These are phyloP conservation scores for Ormia ochracea DNA, from an alignment of 2,888 invertebrate genomes.

Conservation along the genomic window DNA sequence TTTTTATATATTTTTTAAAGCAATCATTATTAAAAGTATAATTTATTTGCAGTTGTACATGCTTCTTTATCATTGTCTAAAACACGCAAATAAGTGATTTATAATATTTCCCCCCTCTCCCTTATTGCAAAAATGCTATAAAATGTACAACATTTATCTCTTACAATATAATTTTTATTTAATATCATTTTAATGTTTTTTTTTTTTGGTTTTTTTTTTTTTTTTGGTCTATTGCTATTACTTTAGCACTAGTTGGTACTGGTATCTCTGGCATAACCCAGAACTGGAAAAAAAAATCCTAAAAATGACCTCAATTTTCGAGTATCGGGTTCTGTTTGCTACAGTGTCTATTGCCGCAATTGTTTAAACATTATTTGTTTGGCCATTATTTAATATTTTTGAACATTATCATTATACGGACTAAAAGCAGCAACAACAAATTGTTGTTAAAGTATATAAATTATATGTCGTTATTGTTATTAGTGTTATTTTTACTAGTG, in stretches of 20 bases:
- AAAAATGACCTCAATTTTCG: slow-evolving; percentile 60
- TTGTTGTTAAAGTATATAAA: slow-evolving; percentile 34
- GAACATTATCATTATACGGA: slow-evolving; percentile 54
- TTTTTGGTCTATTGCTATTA: background rate
- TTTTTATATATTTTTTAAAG: background rate
- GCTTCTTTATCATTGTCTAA: slow-evolving; percentile 58
- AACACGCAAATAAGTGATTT: slow-evolving; percentile 63
- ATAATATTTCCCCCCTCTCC: slow-evolving; percentile 27
- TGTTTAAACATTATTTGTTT: slow-evolving; percentile 44
- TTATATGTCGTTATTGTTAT: slow-evolving; percentile 19
- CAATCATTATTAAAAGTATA: slow-evolving; percentile 33
- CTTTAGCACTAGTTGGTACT: background rate
- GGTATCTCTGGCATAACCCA: background rate
- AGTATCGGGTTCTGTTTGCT: background rate
- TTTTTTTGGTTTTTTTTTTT: too few species aligned
- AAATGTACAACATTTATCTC: slow-evolving; percentile 56
- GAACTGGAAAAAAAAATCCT: slow-evolving; percentile 11
- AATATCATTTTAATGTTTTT: slow-evolving; percentile 62
- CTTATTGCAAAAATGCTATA: slow-evolving; percentile 33
- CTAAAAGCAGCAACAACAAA: background rate
- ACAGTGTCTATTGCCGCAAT: background rate
- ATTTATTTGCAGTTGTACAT: slow-evolving; percentile 16
- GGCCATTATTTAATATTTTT: slow-evolving; percentile 57
- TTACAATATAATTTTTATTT: slow-evolving; percentile 59
- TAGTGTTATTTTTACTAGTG: background rate